These are phyloP conservation scores for Gymnodraco acuticeps DNA, from an alignment of 2,797 vertebrate species.

Conservation along the genomic window DNA sequence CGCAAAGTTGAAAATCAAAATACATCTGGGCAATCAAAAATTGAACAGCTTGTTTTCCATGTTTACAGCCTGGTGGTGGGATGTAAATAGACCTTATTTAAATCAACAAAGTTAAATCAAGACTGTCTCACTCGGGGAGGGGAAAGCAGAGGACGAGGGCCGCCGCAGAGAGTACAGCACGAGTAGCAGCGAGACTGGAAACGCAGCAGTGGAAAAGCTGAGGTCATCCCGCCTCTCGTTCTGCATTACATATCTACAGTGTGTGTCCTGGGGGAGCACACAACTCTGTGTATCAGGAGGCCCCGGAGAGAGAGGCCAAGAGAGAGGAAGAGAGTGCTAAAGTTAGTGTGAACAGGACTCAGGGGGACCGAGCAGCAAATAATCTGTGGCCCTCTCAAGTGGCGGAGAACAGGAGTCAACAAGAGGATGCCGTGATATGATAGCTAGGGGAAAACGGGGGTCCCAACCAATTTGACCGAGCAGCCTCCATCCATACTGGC, in stretches of 20 bases:
- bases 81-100: slow-evolving; percentile 77
- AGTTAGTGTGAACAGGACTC: slow-evolving; percentile 65
- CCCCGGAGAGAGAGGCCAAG: slow-evolving; percentile 50
- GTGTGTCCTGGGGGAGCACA: slow-evolving; percentile 69
- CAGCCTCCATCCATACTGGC: slow-evolving; percentile 57
- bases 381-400: slow-evolving; percentile 79
- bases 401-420: slow-evolving; percentile 78
- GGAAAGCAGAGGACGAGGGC: slow-evolving; percentile 45
- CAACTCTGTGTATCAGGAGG: slow-evolving; percentile 68
- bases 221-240: slow-evolving; percentile 75
- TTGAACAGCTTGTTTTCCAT: slow-evolving; percentile 51
- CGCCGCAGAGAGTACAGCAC: slow-evolving; percentile 52
- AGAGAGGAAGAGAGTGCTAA: slow-evolving; percentile 34
- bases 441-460: slow-evolving; percentile 70
- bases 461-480: slow-evolving; percentile 60
- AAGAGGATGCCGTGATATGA: slow-evolving; percentile 79
- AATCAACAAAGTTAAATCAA: slow-evolving; percentile 73
- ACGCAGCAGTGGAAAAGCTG: slow-evolving; percentile 72
- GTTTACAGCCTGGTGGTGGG: slow-evolving; percentile 57
- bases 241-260: slow-evolving; percentile 74
- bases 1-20: slow-evolving; percentile 53
- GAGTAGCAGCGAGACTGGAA: slow-evolving; percentile 52
- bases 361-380: slow-evolving; percentile 61
- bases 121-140: slow-evolving; percentile 59
- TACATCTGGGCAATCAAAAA: slow-evolving; percentile 62